Base-by-base conservation (phyloP, 2,888 invertebrate species). In the Notodonta dromedarius region DNA sequence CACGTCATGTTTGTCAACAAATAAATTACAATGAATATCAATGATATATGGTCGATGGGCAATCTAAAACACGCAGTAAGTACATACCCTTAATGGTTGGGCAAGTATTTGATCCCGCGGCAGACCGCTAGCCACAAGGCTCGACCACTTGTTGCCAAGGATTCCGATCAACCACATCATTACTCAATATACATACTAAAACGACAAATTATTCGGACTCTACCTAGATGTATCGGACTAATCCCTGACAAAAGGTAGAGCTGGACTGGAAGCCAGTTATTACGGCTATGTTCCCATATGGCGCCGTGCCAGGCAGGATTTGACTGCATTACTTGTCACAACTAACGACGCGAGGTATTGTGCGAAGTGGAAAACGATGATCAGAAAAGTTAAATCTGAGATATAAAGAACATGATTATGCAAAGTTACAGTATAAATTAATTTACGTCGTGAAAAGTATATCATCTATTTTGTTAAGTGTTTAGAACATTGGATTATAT, bases 91-190 rank as follows among this genome's bases (percentile, higher is more conserved):
- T 68, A 62, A 61, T 63, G 62, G 64, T 64, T 63, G 55, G 62
- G 39, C 52, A 12, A 6, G 7, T 6, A 73, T 70, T 66, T 61
- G 69, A 69, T 71, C 60, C 65, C 51, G 74, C 60, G 75, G 77
- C 74, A 66, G 52, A 60, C 78, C 78, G 64, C 78, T 63, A 62
- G 63, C 74, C 77, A 74, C 75, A 76, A 77, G 76, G 74, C 70
- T 74, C 61, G 63, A 72, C 77, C 79, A 82, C 82, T 79, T 82
- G 82, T 82, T 80, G 82, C 78, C 65, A 51, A 63, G 69, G 65
- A 74, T 70, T 67, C 69, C 65, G 59, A 63, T 66, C 57, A 62
- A 71, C 74, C 77, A 76, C 76, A 79, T 74, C 54, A 53, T 57
- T 59, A 54, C 57, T 63, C 63, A 67, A 64, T 65, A 63, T 64